A percentile compares a stretch with the other conserved stretches of the same genome.
These are phyloP conservation scores for Elysia chlorotica DNA, from an alignment of 1,140 invertebrate species.

Conservation along the genomic window DNA sequence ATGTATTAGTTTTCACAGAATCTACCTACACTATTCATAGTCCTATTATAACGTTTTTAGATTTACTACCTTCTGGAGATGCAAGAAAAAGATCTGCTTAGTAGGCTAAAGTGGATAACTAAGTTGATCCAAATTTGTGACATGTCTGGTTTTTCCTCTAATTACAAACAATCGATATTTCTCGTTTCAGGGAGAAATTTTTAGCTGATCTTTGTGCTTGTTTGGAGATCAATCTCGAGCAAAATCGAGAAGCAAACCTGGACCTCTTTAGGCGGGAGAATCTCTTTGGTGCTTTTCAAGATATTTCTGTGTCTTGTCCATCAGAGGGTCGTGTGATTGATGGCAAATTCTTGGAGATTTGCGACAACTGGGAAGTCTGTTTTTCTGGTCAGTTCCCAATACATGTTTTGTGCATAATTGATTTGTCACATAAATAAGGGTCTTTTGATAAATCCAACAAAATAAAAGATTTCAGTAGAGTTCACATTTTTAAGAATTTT, in stretches of 20 bases:
- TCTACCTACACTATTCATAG: background rate
- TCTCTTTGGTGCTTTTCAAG: slow-evolving; percentile 1
- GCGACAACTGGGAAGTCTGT: slow-evolving; percentile 14
- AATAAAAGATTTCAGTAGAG: background rate
- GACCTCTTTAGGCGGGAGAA: background rate
- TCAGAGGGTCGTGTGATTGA: background rate
- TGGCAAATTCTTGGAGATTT: slow-evolving; percentile 11
- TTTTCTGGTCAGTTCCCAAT: slow-evolving; percentile 5
- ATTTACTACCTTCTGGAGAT: background rate
- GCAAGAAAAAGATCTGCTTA: background rate
- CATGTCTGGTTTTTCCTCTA: no score
- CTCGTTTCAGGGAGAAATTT: slow-evolving; percentile 15
- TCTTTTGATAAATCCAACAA: background rate
- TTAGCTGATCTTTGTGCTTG: slow-evolving; percentile 8
- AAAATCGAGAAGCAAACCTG: background rate
- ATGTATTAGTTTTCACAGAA: background rate
- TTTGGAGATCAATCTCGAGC: background rate
- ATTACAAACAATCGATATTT: no score
- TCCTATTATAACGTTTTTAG: background rate
- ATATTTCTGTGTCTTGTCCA: background rate
- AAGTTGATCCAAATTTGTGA: background rate
- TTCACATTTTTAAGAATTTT: no score
- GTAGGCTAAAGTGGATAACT: background rate
- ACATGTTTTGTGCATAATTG: background rate
- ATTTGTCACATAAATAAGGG: background rate